phyloP scores from a whole-genome alignment of 2,888 invertebrate species.

The Stenoptilia bipunctidactyla region DNA sequence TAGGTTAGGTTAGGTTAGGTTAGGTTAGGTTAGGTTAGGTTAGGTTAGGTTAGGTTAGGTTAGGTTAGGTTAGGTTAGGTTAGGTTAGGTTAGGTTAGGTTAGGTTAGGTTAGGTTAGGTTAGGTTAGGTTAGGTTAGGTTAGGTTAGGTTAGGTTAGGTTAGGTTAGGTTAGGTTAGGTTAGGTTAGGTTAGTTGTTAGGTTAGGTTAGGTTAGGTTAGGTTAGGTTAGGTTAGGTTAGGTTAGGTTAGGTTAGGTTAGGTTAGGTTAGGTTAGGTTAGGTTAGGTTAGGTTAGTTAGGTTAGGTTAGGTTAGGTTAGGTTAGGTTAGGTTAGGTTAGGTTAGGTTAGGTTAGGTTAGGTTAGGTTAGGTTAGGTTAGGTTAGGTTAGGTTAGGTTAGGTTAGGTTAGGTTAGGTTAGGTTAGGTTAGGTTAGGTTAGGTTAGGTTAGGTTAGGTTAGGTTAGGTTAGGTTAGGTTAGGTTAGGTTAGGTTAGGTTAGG shows the following conservation, averaged over 20 bases:
- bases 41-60: no score
- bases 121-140: no score
- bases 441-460: conserved; percentile 11
- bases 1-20: no score
- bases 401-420: conserved; percentile 11
- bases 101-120: no score
- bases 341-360: conserved; percentile 13
- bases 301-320: conserved; percentile 14
- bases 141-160: no score
- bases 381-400: conserved; percentile 9
- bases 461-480: conserved; percentile 13
- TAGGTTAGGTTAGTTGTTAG: no score
- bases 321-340: conserved; percentile 16
- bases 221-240: no score
- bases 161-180: no score
- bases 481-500: conserved; percentile 8
- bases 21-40: no score
- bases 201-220: no score
- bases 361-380: conserved; percentile 8
- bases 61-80: no score
- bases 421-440: conserved; percentile 12
- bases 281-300: conserved; percentile 11
- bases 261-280: conserved; percentile 17
- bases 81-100: no score
- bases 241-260: conserved; percentile 8